Base-by-base conservation (phyloP, 2,797 vertebrate species). In the Sandelia bainsii region DNA sequence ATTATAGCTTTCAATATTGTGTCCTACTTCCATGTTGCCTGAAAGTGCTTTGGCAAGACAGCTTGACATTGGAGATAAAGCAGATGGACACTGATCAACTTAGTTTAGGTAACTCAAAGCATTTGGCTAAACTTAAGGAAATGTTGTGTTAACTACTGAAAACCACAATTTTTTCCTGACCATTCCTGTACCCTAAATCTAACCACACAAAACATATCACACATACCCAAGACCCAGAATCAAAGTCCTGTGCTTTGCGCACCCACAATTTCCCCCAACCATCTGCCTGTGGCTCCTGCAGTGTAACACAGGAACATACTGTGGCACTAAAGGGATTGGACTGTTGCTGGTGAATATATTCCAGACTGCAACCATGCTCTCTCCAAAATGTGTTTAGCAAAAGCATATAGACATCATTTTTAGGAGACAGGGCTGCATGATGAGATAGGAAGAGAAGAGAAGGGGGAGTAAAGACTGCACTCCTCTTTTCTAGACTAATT, bases 241-340 rank as follows among this genome's bases (percentile, higher is more conserved):
- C 20, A 64, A 54, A 58, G 45, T 12, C 12, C 6, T 46, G 23
- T 48, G 48, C 23, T 69, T 42, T 52, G 25, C 23, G 46, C 52
- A 8, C 48, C 59, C 53, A 69, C 54, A 19, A 12, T 46, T 29
- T 23, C 1, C 22, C 34, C n/a, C 10, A 9, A 39, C 7, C 20
- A 19, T 14, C n/a, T 51, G 17, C 34, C 62, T 25, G 48, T 56
- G 53, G 8, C 49, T 48, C 32, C 23, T 69, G 48, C 51, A 53
- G 17, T 12, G 20, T 45, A 62, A 46, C 57, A 45, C 14, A 42
- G 25, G 5, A 61, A 39, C 8, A 3, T 20, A 29, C 9, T 37
- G 37, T 37, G 11, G 1, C 56, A n/a, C n/a, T 20, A 46, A 57
- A 45, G 50, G 4, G 9, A 14, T 45, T 29, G 1, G 5, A 37